These are phyloP conservation scores for Chrysina gloriosa DNA, from an alignment of 2,888 invertebrate genomes.

Conservation along the genomic window DNA sequence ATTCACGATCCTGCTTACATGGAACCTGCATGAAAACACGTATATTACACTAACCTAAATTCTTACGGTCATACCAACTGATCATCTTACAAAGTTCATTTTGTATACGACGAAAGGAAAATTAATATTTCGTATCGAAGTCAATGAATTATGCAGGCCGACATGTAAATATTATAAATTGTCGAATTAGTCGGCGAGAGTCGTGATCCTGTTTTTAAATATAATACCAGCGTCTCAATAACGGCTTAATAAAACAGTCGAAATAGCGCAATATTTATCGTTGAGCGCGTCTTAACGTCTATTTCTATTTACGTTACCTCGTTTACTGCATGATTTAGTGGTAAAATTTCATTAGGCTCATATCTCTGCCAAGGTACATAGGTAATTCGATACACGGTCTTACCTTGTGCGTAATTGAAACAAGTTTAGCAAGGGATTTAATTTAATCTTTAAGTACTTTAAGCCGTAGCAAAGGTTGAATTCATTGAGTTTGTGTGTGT, in stretches of 20 bases:
- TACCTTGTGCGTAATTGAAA: conserved; percentile 34
- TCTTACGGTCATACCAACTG: background rate
- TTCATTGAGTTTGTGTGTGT: conserved; percentile 28
- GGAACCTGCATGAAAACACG: conserved; percentile 8
- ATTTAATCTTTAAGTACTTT: conserved; percentile 30
- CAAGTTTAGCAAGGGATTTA: conserved; percentile 40
- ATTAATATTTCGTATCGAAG: conserved; percentile 16
- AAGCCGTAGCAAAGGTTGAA: conserved; percentile 24
- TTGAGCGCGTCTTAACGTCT: conserved; percentile 18
- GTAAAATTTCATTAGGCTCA: conserved; percentile 31
- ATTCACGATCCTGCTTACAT: background rate
- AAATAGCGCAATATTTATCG: conserved; percentile 34
- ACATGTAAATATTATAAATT: conserved; percentile 38
- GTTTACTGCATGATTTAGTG: conserved; percentile 32
- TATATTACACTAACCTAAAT: conserved; percentile 23
- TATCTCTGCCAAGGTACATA: conserved; percentile 12
- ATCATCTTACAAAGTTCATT: background rate
- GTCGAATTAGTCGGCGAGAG: conserved; percentile 24
- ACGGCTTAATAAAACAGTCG: conserved; percentile 34
- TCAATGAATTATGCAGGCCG: conserved; percentile 16
- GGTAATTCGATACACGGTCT: conserved; percentile 27
- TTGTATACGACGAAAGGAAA: background rate
- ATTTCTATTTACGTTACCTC: conserved; percentile 34
- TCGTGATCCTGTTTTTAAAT: conserved; percentile 28
- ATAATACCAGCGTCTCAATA: conserved; percentile 19